Evolutionary conservation across 2,113 vertebrate genomes (phyloP), one percentile per base, ranked within the genome.

Genomic region (Struthio camelus): DNA sequence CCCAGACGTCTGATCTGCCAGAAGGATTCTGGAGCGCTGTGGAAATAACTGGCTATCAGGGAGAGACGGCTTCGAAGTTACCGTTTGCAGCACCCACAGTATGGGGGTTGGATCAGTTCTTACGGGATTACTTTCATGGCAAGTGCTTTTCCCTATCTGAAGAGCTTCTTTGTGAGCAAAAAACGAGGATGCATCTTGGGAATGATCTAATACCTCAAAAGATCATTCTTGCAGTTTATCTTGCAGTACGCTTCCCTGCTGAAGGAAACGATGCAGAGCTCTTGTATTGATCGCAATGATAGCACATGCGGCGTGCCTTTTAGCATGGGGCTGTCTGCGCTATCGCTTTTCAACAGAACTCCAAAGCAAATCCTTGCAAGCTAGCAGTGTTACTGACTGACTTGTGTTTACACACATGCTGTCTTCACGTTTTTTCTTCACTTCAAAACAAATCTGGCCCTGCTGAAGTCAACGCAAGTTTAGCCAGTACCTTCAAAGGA

Each of bases 81-180:
- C 72, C 40, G 81, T 79, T 94, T 93, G 90, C 80, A 89, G 79
- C 65, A 95, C 69, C 91, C 73, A 46, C 66, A 85, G 76, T 76
- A 89, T 32, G 85, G 83, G 86, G 89, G 80, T 7, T 96, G 87
- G 91, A 82, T 88, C 53, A 27, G 34, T 80, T 97, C 97, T 94
- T 95, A 89, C 85, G 78, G 62, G 71, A 80, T 95, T 84, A 85
- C 77, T 94, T 97, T 91, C 89, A 87, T 6, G 51, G 95, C 79
- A 89, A 90, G 67, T 53, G 97, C 87, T 93, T 96, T 97, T 94
- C 95, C 89, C 46, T 86, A 94, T 64, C 76, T 95, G 95, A 97
- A 95, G 84, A 85, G 85, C 28, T 85, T 56, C 93, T 96, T 97
- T 97, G 93, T 97, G 54, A 88, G 88, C 46, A 91, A 65, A 94